These are phyloP conservation scores for Zelleria hepariella DNA, from an alignment of 2,888 invertebrate species.

Conservation along the genomic window DNA sequence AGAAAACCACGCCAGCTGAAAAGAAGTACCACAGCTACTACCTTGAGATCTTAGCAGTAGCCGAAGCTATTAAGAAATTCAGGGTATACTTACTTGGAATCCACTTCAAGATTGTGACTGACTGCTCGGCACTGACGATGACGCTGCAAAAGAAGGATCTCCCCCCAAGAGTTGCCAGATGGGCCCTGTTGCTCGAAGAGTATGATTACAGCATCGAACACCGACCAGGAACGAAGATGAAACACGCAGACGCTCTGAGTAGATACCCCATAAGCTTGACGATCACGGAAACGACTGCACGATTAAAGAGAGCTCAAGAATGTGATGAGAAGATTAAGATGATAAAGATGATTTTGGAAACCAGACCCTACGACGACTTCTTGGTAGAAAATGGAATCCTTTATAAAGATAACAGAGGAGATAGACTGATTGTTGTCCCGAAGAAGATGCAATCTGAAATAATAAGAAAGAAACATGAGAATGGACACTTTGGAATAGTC, in stretches of 20 bases:
- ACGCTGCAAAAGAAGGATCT: conserved; percentile 18
- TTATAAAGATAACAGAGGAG: neutral
- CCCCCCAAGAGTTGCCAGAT: conserved; percentile 20
- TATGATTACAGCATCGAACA: conserved; percentile 21
- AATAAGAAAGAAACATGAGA: too few species aligned
- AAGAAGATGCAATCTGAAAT: neutral
- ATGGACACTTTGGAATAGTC: too few species aligned
- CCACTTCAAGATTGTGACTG: conserved; percentile 18
- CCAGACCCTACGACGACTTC: neutral
- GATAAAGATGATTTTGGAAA: neutral
- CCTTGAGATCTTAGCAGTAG: conserved; percentile 19
- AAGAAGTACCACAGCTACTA: conserved; percentile 23
- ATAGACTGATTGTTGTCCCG: neutral
- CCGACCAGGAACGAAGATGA: conserved; percentile 15
- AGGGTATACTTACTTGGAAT: neutral
- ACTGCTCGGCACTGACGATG: conserved; percentile 19
- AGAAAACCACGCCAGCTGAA: conserved; percentile 16
- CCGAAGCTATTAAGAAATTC: neutral
- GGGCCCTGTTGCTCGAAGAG: conserved; percentile 20
- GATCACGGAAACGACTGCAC: neutral
- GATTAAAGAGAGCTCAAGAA: conserved; percentile 1
- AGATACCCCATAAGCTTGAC: neutral
- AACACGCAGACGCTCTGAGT: conserved; percentile 11
- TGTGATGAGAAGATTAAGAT: neutral
- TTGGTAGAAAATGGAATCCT: neutral